phyloP scores from a whole-genome alignment of 1,140 invertebrate genomes.

The Lamellibrachia luymesi region DNA sequence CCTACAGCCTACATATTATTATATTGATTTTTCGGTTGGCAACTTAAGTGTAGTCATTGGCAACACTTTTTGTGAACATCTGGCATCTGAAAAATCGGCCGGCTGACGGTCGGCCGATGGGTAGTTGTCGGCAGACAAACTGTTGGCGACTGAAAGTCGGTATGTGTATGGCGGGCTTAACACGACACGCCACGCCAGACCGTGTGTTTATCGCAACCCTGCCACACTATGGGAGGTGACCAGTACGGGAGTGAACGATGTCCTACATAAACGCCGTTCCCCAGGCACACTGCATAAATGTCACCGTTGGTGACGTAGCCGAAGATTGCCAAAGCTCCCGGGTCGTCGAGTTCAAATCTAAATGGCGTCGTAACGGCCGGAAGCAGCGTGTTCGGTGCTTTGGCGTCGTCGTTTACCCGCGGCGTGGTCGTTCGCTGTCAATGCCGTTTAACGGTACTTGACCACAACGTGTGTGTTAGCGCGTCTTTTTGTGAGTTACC shows the following conservation, averaged over 20 bases:
- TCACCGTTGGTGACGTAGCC: not conserved
- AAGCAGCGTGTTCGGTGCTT: not conserved
- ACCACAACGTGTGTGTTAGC: not conserved
- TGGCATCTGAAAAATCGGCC: too few species aligned
- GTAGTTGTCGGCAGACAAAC: too few species aligned
- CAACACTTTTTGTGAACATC: too few species aligned
- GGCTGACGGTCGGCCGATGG: too few species aligned
- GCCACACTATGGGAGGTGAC: too few species aligned
- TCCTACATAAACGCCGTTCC: not conserved
- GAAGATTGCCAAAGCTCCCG: not conserved
- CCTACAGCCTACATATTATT: too few species aligned
- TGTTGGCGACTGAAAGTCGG: too few species aligned
- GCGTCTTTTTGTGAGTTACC: not conserved
- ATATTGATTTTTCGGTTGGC: too few species aligned
- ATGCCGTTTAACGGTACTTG: not conserved
- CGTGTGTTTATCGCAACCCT: not conserved
- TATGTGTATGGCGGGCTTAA: too few species aligned
- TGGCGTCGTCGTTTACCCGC: not conserved
- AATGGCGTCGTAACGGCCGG: not conserved
- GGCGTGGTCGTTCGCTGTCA: not conserved
- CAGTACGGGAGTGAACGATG: not conserved
- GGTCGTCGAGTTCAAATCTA: not conserved
- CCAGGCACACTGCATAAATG: not conserved
- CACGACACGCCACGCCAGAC: too few species aligned
- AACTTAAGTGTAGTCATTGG: too few species aligned